phyloP scores from a whole-genome alignment of 2,888 invertebrate genomes.

The Orthonevra nobilis region DNA sequence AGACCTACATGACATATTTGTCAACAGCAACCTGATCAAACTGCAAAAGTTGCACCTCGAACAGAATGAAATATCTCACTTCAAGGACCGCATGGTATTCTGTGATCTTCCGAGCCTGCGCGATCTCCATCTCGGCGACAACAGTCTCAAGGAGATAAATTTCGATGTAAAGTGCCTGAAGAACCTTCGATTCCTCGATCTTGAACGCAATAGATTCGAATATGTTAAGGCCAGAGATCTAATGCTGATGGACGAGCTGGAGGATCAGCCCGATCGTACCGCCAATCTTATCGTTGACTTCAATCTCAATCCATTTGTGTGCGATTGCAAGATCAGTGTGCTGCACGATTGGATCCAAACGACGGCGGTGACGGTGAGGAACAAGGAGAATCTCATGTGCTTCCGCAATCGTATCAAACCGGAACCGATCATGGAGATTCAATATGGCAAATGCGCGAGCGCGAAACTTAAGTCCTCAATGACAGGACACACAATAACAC shows the following conservation, averaged over 20 bases:
- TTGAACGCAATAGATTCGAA: conserved; percentile 85
- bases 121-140: conserved; percentile 87
- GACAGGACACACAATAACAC: conserved; percentile 77
- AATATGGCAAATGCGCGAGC: conserved; percentile 76
- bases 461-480: conserved; percentile 74
- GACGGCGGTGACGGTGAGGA: conserved; percentile 83
- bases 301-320: conserved; percentile 85
- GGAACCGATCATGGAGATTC: conserved; percentile 75
- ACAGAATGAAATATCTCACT: conserved; percentile 87
- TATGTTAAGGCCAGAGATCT: conserved; percentile 82
- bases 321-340: conserved; percentile 84
- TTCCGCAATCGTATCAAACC: conserved; percentile 75
- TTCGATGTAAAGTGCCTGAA: conserved; percentile 85
- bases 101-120: conserved; percentile 85
- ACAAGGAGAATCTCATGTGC: conserved; percentile 82
- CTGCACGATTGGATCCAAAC: conserved; percentile 84
- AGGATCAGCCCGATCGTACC: conserved; percentile 78
- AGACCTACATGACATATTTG: conserved; percentile 87
- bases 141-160: conserved; percentile 83
- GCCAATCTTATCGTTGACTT: conserved; percentile 83
- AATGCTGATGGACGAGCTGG: conserved; percentile 82
- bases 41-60: conserved; percentile 87
- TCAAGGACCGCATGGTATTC: conserved; percentile 85
- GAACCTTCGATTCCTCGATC: conserved; percentile 85
- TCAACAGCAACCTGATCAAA: conserved; percentile 84